A percentile compares a stretch with the other conserved stretches of the same genome.
Conservation (phyloP, 2,797 vertebrate genomes). For the Poliocrania exsul region DNA sequence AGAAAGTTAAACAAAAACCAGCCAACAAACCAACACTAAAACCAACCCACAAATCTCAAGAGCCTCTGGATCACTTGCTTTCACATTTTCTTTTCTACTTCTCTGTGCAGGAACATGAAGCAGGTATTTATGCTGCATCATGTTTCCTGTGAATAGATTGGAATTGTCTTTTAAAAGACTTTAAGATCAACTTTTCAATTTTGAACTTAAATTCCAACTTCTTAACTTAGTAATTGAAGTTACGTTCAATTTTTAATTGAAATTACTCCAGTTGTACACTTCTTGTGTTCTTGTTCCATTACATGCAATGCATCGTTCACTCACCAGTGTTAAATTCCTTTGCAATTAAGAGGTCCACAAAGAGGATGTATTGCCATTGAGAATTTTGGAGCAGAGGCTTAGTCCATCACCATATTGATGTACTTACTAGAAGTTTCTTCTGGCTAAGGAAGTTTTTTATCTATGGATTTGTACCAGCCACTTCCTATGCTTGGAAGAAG, state of each 20-base stretch:
- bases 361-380: neutral
- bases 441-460: neutral
- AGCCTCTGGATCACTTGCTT: slow-evolving; percentile 29
- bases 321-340: neutral
- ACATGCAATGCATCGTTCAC: fast-evolving
- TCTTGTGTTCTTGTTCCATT: neutral
- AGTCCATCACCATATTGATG: neutral
- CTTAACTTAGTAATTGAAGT: fast-evolving
- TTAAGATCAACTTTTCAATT: neutral
- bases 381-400: slow-evolving; percentile 6
- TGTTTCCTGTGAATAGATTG: slow-evolving; percentile 1
- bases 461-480: neutral
- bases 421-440: neutral
- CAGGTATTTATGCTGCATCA: slow-evolving; percentile 47
- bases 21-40: neutral
- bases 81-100: slow-evolving; percentile 20
- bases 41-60: neutral
- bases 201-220: neutral
- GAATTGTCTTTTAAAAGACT: neutral
- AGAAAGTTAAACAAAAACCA: neutral
- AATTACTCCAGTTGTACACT: neutral
- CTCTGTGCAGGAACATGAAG: slow-evolving; percentile 32
- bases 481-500: neutral
- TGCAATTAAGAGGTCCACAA: neutral
- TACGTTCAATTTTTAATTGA: neutral